Base-by-base conservation (phyloP, 1,140 invertebrate genomes). In the Hetaerina americana region DNA sequence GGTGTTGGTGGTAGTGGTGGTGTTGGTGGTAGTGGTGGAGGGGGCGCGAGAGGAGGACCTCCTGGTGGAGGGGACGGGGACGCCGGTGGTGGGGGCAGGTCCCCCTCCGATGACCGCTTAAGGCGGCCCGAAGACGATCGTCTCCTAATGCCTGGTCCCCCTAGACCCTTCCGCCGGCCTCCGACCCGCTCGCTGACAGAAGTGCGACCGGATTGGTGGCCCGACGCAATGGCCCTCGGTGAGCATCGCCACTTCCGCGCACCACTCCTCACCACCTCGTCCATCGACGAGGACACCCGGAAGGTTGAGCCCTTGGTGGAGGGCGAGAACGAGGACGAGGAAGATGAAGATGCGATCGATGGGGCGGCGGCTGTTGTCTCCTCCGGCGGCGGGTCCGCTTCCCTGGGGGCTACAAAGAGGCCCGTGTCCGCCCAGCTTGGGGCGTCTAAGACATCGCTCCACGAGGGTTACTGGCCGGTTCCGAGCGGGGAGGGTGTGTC, bases 141-240 rank as follows among this genome's bases (percentile, higher is more conserved):
- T 18, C 40, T 18, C 22, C 3, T 12, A 3, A 12, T 81, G 82
- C 57, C 68, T 74, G 28, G 70, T 69, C 18, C 12, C 73, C 75
- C 1, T 78, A 79, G 5, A 49, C 79, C 18, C 75, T 79, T 0
- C 74, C 27, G 0, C 26, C 77, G 0, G 77, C 78, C n/a, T 72
- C 80, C 88, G 5, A 81, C 86, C 29, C 79, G 87, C 31, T 89
- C 88, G 3, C 77, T 89, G 40, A 89, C 88, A 0, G 89, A 90
- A 76, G 87, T 85, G 24, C 79, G 86, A 10, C 85, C 85, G 15
- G 85, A 87, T 70, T 78, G 40, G 40, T 57, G 40, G 40, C 40
- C 40, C 2, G 40, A 57, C 15, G 40, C 15, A 5, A n/a, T 12
- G 2, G 10, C 22, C 15, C n/a, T n/a, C n/a, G n/a, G n/a, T n/a